phyloP scores from a whole-genome alignment of 2,797 vertebrate species.

The Brachyrhaphis roseni region DNA sequence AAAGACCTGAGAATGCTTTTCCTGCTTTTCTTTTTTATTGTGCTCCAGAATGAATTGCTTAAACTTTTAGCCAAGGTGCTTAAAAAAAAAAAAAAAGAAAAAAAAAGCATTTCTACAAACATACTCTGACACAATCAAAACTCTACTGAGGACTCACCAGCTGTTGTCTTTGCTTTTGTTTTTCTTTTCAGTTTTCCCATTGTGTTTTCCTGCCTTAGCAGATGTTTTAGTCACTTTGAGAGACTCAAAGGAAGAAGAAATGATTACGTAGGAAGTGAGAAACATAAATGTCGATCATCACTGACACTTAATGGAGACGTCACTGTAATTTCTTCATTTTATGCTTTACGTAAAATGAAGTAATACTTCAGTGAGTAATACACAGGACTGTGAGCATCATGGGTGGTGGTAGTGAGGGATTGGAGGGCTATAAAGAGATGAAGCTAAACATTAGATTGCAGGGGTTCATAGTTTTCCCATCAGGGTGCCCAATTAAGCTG shows the following conservation, averaged over 20 bases:
- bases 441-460: slow-evolving; percentile 21
- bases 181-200: slow-evolving; percentile 10
- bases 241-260: slow-evolving; percentile 44
- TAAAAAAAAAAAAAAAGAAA: too few relatives aligned
- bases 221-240: slow-evolving; percentile 47
- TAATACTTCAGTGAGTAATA: background rate
- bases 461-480: slow-evolving; percentile 21
- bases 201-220: slow-evolving; percentile 44
- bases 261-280: slow-evolving; percentile 35
- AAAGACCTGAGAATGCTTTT: slow-evolving; percentile 11
- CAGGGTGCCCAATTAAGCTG: slow-evolving; percentile 38
- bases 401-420: background rate
- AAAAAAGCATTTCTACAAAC: slow-evolving; percentile 37
- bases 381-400: slow-evolving; percentile 2
- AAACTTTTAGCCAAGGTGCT: slow-evolving; percentile 72
- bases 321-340: background rate
- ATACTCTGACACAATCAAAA: slow-evolving; percentile 24
- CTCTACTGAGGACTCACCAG: slow-evolving; percentile 56
- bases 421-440: slow-evolving; percentile 13
- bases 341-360: background rate
- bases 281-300: slow-evolving; percentile 25
- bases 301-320: slow-evolving; percentile 12
- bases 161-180: slow-evolving; percentile 35
- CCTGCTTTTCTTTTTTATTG: slow-evolving; percentile 37
- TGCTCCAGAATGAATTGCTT: slow-evolving; percentile 58